Conservation (phyloP, 2,113 vertebrate genomes). For the Atherinomorus stipes region DNA sequence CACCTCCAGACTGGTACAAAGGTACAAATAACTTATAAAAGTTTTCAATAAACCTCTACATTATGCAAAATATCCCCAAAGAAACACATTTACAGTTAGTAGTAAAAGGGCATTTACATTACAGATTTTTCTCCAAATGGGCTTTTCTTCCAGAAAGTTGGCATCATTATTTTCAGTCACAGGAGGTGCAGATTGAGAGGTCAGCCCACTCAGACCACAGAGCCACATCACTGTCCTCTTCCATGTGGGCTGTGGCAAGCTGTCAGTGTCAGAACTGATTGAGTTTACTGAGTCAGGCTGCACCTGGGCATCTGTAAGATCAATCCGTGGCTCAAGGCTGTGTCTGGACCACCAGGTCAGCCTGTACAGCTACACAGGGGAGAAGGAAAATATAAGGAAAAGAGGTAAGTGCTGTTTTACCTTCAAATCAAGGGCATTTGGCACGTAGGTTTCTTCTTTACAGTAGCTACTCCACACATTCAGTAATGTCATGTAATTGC, state of each 20-base stretch:
- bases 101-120: conserved; percentile 87
- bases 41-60: background rate
- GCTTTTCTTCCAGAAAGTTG: conserved; percentile 86
- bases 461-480: no score
- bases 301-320: conserved; percentile 53
- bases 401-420: background rate
- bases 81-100: conserved; percentile 87
- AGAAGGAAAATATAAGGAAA: background rate
- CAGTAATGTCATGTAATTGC: no score
- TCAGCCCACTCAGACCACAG: conserved; percentile 81
- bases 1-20: background rate
- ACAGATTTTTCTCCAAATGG: conserved; percentile 87
- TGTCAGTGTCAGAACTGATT: background rate
- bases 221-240: conserved; percentile 81
- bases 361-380: conserved; percentile 80
- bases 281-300: background rate
- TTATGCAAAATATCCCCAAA: conserved; percentile 91
- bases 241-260: conserved; percentile 67
- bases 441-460: background rate
- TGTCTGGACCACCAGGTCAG: conserved; percentile 94
- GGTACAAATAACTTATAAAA: background rate
- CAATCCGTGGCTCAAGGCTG: conserved; percentile 54
- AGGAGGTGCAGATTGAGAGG: background rate
- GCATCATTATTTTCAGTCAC: conserved; percentile 75
- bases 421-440: background rate